Conservation (phyloP, 2,113 vertebrate genomes). For the Copsychus sechellarum region DNA sequence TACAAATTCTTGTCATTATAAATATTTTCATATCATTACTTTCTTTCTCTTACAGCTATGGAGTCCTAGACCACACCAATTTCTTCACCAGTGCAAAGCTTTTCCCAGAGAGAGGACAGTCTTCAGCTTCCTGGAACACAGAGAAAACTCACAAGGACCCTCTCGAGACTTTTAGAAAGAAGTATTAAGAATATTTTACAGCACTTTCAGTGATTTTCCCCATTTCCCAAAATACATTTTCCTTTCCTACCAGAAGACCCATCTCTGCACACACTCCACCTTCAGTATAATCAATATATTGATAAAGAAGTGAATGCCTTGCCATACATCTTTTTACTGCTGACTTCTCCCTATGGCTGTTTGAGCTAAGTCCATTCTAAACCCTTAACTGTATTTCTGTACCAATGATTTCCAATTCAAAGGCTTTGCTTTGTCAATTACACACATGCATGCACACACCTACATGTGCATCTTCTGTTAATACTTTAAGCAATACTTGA, state of each 20-base stretch:
- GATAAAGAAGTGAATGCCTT: not conserved
- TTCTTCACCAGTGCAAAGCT: not conserved
- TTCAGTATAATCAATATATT: not conserved
- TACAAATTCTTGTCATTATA: not conserved
- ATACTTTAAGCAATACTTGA: not conserved
- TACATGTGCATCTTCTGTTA: not conserved
- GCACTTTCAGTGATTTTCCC: not conserved
- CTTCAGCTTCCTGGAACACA: not conserved
- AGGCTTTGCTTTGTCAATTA: constrained; percentile 9
- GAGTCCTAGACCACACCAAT: not conserved
- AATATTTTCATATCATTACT: constrained; percentile 8
- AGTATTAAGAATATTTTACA: not conserved
- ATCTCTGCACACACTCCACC: not conserved
- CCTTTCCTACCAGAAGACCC: not conserved
- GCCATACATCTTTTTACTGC: not conserved
- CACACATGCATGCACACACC: not conserved
- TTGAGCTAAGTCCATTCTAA: constrained; percentile 6
- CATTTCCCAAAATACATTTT: not conserved
- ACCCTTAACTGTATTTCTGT: not conserved
- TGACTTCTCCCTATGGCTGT: not conserved
- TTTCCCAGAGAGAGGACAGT: not conserved
- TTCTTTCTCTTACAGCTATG: not conserved
- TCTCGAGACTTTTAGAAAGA: not conserved
- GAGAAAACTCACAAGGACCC: not conserved
- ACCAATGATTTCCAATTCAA: constrained; percentile 19